phyloP scores from a whole-genome alignment of 2,797 vertebrate genomes.

The Neomorphus geoffroyi region DNA sequence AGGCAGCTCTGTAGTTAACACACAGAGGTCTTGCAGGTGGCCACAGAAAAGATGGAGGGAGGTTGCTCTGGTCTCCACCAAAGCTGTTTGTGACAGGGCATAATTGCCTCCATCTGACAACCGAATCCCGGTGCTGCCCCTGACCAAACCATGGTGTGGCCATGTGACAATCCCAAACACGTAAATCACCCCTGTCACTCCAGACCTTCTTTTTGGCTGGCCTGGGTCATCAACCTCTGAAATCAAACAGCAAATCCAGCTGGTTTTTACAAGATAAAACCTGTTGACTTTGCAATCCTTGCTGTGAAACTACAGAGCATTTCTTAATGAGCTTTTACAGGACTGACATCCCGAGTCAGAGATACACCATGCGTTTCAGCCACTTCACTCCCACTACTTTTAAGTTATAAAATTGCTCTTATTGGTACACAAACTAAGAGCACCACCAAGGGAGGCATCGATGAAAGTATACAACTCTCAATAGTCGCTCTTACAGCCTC shows the following conservation, averaged over 20 bases:
- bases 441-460: neutral
- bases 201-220: neutral
- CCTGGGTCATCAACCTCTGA: neutral
- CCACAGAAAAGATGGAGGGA: neutral
- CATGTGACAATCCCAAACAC: fast-evolving
- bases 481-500: neutral
- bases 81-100: neutral
- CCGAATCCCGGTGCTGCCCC: neutral
- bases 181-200: neutral
- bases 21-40: neutral
- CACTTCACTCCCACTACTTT: neutral
- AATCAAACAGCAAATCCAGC: neutral
- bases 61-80: neutral
- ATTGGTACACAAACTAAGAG: neutral
- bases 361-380: neutral
- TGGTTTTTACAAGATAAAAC: neutral
- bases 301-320: neutral
- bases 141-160: fast-evolving
- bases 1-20: neutral
- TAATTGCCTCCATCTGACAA: neutral
- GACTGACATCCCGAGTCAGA: neutral
- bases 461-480: neutral
- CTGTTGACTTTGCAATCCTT: neutral
- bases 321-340: neutral
- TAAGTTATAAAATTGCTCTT: neutral